Evolutionary conservation across 1,140 invertebrate species (phyloP).

Genomic region (Metaphire vulgaris): DNA sequence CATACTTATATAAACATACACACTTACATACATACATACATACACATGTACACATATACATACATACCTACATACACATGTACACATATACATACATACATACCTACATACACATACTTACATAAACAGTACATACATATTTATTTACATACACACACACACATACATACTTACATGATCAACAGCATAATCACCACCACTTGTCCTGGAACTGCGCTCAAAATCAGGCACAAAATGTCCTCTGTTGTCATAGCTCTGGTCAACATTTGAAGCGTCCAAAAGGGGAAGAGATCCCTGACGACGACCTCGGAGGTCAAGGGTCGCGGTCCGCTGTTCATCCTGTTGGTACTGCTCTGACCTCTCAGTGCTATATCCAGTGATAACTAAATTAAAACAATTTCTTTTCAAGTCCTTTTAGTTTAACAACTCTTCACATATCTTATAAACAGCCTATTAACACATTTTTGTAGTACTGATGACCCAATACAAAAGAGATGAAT

Average conservation of each 20-base stretch:
- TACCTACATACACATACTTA: too few relatives aligned
- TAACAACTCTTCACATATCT: too few relatives aligned
- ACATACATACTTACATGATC: not conserved
- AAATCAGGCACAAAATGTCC: not conserved
- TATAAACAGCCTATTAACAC: too few relatives aligned
- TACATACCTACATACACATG: too few relatives aligned
- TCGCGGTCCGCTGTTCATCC: slow-evolving; percentile 22
- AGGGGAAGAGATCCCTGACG: slow-evolving; percentile 17
- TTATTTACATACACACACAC: not conserved
- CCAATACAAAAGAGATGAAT: too few relatives aligned
- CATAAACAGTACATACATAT: too few relatives aligned
- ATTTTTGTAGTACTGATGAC: too few relatives aligned
- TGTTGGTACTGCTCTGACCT: slow-evolving; percentile 22
- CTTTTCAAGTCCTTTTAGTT: too few relatives aligned
- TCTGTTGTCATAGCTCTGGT: not conserved
- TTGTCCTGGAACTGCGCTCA: not conserved
- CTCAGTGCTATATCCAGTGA: slow-evolving; percentile 26
- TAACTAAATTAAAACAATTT: not conserved
- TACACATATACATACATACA: too few relatives aligned
- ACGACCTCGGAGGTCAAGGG: slow-evolving; percentile 25
- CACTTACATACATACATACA: too few relatives aligned
- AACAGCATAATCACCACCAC: not conserved
- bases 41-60: too few relatives aligned
- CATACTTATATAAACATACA: too few relatives aligned
- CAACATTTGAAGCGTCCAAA: slow-evolving; percentile 20